A percentile compares a stretch with the other conserved stretches of the same genome.
These are phyloP conservation scores for Crotalus tigris DNA, from an alignment of 2,113 vertebrate species.

Conservation along the genomic window DNA sequence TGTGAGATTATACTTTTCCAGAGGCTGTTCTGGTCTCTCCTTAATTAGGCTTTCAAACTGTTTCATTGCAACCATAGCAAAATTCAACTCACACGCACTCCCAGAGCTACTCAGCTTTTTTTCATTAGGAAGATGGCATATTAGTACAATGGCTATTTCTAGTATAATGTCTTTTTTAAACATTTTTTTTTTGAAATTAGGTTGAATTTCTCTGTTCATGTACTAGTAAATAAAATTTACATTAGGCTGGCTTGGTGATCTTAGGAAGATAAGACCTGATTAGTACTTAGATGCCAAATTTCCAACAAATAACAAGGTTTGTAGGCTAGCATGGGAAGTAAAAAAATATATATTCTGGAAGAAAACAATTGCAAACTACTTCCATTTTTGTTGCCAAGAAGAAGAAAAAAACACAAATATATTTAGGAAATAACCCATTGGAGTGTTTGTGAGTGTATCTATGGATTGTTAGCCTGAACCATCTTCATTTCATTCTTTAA, in stretches of 20 bases:
- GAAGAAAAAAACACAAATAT: background rate
- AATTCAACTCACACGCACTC: background rate
- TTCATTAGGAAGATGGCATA: background rate
- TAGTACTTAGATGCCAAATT: background rate
- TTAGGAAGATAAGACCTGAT: background rate
- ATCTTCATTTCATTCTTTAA: conserved; percentile 3
- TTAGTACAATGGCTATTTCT: background rate
- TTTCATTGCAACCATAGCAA: conserved; percentile 6
- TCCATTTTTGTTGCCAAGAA: background rate
- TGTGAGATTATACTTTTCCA: conserved; percentile 2
- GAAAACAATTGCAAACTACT: background rate
- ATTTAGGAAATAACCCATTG: background rate
- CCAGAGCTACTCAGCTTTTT: background rate
- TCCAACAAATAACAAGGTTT: background rate
- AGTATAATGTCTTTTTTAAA: background rate
- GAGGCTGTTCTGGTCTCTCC: background rate
- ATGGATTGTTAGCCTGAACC: background rate
- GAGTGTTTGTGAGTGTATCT: background rate
- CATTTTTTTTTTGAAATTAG: background rate
- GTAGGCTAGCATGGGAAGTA: background rate
- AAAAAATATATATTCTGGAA: background rate
- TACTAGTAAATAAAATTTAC: background rate
- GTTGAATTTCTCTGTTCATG: background rate
- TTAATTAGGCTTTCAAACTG: conserved; percentile 4
- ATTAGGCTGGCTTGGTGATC: background rate